Evolutionary conservation across 2,888 invertebrate genomes (phyloP), one percentile per base, ranked within the genome.

Genomic region (Neoaliturus tenellus): DNA sequence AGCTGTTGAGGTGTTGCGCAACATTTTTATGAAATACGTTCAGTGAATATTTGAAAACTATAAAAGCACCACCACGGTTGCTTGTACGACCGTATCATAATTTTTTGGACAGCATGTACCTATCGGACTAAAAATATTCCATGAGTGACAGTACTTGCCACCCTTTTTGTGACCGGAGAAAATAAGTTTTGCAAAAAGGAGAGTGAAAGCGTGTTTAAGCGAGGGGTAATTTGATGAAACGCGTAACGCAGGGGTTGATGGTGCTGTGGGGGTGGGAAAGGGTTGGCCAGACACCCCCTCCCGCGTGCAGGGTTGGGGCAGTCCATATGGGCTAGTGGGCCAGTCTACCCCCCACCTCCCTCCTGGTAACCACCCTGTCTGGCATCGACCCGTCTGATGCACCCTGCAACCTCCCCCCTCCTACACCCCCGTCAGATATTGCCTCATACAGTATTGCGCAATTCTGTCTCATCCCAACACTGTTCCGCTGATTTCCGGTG

Each of bases 251-350:
- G 39, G 39, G 69, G 69, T 20, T 67, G 69, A 20, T 23, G 33
- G n/a, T n/a, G n/a, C n/a, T n/a, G n/a, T n/a, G n/a, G 62, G 62
- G 62, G 69, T n/a, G 39, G 69, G 39, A 23, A 33, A 39, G 71
- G 39, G 41, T 2, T 10, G 10, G 3, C 23, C 5, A 23, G 41
- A 8, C 20, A 28, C 31, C n/a, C 71, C 20, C 67, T 33, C 35
- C 71, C 20, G 0, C 28, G 2, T 23, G 2, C 20, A 3, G 71
- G 12, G 44, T 75, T 75, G 75, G 75, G 75, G 75, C 75, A 75
- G 75, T 75, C 75, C 75, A 75, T 75, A 14, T 75, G 75, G 75
- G 75, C 75, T 75, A 75, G 48, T 75, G 75, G 75, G 75, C 28
- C 75, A 75, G 75, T 62, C 62, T 14, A 8, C 28, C 62, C 62